phyloP scores from a whole-genome alignment of 2,113 vertebrate genomes.

The Grammomys dolichurus region DNA sequence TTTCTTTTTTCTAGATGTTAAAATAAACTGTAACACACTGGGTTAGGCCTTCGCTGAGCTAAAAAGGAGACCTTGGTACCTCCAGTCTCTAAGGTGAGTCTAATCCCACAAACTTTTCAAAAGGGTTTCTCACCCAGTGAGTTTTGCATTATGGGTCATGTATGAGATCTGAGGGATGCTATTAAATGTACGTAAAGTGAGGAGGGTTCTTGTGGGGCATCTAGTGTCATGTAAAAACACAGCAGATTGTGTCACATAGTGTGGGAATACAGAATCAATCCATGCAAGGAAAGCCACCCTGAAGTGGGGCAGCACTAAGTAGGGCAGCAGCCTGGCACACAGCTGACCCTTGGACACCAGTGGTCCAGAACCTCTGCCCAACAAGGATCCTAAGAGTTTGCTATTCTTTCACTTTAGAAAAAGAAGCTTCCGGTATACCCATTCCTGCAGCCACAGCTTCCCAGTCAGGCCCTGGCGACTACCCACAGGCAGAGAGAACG shows the following conservation, averaged over 20 bases:
- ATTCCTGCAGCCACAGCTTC: not conserved
- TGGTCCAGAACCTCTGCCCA: not conserved
- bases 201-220: not conserved
- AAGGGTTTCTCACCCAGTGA: slow-evolving; percentile 11
- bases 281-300: slow-evolving; percentile 61
- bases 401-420: slow-evolving; percentile 34
- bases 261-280: slow-evolving; percentile 29
- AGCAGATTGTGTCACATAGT: not conserved
- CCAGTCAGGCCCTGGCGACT: not conserved
- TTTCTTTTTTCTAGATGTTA: not conserved
- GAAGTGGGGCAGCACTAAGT: not conserved
- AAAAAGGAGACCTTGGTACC: not conserved
- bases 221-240: not conserved
- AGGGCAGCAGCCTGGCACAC: not conserved
- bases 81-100: not conserved
- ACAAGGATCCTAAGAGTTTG: slow-evolving; percentile 33
- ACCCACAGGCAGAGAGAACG: slow-evolving; percentile 36
- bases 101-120: not conserved
- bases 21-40: not conserved
- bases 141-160: not conserved
- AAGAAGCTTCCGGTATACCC: slow-evolving; percentile 50
- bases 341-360: not conserved
- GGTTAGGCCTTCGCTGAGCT: not conserved
- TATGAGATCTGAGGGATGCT: not conserved
- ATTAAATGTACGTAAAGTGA: not conserved